Evolutionary conservation across 1,140 invertebrate species (phyloP).

Genomic region (Whitmania pigra): DNA sequence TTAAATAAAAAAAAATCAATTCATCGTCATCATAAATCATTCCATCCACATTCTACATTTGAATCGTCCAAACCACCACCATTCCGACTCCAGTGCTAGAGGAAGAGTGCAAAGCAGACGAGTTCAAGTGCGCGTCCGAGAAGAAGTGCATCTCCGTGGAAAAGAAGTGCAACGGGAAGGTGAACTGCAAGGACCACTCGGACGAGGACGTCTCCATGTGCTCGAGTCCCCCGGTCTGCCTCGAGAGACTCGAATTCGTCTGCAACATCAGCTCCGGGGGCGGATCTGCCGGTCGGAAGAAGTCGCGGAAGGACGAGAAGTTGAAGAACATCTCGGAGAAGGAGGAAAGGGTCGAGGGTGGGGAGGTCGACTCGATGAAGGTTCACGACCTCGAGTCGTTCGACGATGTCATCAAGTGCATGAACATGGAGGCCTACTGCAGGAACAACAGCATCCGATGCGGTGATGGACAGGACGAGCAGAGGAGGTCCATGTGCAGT

Average conservation of each 20-base stretch:
- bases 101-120: not conserved
- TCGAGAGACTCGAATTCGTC: not conserved
- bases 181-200: slow-evolving; percentile 71
- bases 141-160: slow-evolving; percentile 69
- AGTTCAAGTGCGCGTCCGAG: slow-evolving; percentile 12
- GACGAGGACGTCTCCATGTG: slow-evolving; percentile 72
- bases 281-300: not conserved
- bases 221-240: too few relatives aligned
- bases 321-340: not conserved
- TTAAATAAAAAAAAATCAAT: slow-evolving; percentile 50
- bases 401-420: not conserved
- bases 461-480: not conserved
- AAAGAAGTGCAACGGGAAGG: slow-evolving; percentile 47
- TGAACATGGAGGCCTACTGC: not conserved
- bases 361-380: not conserved
- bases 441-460: not conserved
- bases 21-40: too few relatives aligned
- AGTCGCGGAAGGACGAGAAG: not conserved
- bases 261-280: not conserved
- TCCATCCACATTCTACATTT: too few relatives aligned
- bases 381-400: not conserved
- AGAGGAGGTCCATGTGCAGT: slow-evolving; percentile 2
- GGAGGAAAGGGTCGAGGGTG: not conserved
- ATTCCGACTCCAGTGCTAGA: not conserved
- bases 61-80: too few relatives aligned